Evolutionary conservation across 2,113 vertebrate species (phyloP).

Genomic region (Gavia stellata): DNA sequence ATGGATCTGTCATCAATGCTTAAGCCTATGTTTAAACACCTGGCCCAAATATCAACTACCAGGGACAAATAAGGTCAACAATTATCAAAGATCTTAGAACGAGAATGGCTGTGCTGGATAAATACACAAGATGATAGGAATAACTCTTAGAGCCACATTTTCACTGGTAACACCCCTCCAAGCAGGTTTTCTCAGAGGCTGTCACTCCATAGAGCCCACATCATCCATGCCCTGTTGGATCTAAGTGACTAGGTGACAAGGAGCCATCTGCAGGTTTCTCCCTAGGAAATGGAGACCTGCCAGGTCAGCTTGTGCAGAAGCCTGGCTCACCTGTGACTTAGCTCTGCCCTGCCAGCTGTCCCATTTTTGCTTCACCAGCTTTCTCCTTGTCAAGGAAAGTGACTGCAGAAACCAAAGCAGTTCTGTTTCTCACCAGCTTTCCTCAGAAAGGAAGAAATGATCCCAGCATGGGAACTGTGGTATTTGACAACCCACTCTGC

Average conservation of each 20-base stretch:
- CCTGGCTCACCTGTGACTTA: not conserved
- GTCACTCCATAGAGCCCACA: not conserved
- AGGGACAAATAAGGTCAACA: not conserved
- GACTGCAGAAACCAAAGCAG: not conserved
- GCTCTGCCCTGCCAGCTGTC: not conserved
- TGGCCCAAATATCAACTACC: not conserved
- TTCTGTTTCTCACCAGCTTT: conserved; percentile 37
- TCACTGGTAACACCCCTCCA: not conserved
- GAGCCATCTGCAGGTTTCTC: not conserved
- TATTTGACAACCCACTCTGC: conserved; percentile 44
- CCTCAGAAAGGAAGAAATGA: conserved; percentile 22
- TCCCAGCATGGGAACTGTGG: conserved; percentile 14
- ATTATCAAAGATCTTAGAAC: not conserved
- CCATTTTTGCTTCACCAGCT: not conserved
- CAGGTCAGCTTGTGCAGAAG: not conserved
- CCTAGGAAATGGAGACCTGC: not conserved
- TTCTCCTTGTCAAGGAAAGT: not conserved
- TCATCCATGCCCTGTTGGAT: not conserved
- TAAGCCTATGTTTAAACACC: not conserved
- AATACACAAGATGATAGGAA: not conserved
- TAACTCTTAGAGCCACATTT: not conserved
- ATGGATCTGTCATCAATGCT: not conserved
- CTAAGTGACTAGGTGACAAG: not conserved
- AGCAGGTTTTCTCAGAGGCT: not conserved
- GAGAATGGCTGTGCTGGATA: not conserved